Conservation (phyloP, 2,797 vertebrate genomes). For the Calcarius lapponicus region DNA sequence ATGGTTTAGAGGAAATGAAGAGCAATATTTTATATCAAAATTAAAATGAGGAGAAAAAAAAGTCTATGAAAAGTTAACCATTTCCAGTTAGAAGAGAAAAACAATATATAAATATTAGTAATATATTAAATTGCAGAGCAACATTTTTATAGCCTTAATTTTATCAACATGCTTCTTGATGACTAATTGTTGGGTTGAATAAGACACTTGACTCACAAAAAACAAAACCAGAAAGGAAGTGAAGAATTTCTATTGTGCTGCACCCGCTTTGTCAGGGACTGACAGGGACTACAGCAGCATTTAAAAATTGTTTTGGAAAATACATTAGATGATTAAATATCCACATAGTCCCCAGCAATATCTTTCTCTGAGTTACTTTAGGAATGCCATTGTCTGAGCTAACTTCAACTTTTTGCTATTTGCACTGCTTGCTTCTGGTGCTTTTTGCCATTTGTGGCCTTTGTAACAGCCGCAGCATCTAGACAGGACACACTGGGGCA, state of each 20-base stretch:
- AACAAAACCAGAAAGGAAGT: not conserved
- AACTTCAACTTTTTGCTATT: not conserved
- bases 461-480: not conserved
- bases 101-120: not conserved
- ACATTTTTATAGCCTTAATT: not conserved
- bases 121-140: not conserved
- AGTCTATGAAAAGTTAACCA: not conserved
- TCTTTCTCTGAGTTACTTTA: not conserved
- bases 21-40: not conserved
- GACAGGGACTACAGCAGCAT: not conserved
- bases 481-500: not conserved
- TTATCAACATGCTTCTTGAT: not conserved
- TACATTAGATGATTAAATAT: not conserved
- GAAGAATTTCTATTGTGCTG: not conserved
- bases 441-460: not conserved
- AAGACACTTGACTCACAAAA: not conserved
- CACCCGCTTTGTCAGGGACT: not conserved
- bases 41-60: not conserved
- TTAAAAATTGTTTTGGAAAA: not conserved
- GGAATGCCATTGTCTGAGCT: not conserved
- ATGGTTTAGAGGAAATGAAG: not conserved
- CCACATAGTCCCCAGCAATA: fast-evolving
- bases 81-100: not conserved
- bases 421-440: not conserved
- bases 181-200: not conserved